phyloP scores from a whole-genome alignment of 2,797 vertebrate species.

The Acanthiza pusilla region DNA sequence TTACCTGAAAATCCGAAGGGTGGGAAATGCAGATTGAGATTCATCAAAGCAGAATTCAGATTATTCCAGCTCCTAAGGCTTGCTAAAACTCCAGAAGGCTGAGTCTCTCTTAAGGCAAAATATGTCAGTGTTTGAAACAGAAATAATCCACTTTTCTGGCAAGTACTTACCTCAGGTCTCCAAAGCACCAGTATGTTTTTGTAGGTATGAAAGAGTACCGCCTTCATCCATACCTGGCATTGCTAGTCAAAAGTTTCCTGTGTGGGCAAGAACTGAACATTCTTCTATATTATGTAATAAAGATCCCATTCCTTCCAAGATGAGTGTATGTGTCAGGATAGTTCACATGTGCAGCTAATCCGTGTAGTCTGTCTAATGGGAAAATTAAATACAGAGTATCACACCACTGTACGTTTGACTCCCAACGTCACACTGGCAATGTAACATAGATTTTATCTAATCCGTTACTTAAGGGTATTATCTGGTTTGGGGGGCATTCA shows the following conservation, averaged over 20 bases:
- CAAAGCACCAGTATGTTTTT: background rate
- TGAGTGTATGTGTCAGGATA: background rate
- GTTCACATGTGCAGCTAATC: background rate
- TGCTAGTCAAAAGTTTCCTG: conserved; percentile 39
- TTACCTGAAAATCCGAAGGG: background rate
- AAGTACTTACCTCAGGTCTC: background rate
- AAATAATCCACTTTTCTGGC: background rate
- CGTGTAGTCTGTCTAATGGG: background rate
- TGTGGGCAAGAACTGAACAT: conserved; percentile 35
- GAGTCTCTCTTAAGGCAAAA: background rate
- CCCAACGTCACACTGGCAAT: background rate
- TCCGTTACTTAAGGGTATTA: background rate
- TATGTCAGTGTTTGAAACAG: background rate
- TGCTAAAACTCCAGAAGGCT: background rate
- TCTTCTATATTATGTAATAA: conserved; percentile 31
- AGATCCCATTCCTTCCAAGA: conserved; percentile 2
- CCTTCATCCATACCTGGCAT: conserved; percentile 25
- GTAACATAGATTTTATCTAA: background rate
- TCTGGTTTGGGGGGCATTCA: background rate
- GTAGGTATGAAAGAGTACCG: background rate
- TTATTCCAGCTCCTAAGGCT: background rate
- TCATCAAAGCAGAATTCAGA: background rate
- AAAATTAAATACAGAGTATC: background rate
- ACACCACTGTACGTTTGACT: background rate
- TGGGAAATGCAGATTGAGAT: background rate